Percentiles rank a stretch among this genome's conserved stretches.
These are phyloP conservation scores for western clawed frog (Xenopus tropicalis) DNA, from an alignment of 2,113 vertebrate genomes.

Conservation along the genomic window UCB_Xtro_10.0 CM004443.2:65172501-65173000, in stretches of 20 bases:
- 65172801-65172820: slow-evolving; percentile 81
- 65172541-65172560: slow-evolving; percentile 90
- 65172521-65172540: slow-evolving; percentile 85
- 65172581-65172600: slow-evolving; percentile 95
- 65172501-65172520: slow-evolving; percentile 86
- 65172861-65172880: slow-evolving; percentile 88
- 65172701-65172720: slow-evolving; percentile 85
- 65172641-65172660: slow-evolving; percentile 93
- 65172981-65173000: slow-evolving; percentile 92
- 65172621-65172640: slow-evolving; percentile 89
- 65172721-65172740: slow-evolving; percentile 83
- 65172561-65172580: slow-evolving; percentile 89
- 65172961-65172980: slow-evolving; percentile 93
- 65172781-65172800: slow-evolving; percentile 81
- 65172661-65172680: slow-evolving; percentile 95
- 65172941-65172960: slow-evolving; percentile 82
- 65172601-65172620: slow-evolving; percentile 87
- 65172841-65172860: slow-evolving; percentile 84
- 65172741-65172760: slow-evolving; percentile 85
- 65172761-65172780: slow-evolving; percentile 79
- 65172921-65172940: slow-evolving; percentile 90
- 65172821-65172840: slow-evolving; percentile 86
- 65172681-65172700: slow-evolving; percentile 80
- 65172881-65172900: slow-evolving; percentile 90
- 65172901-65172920: slow-evolving; percentile 88